phyloP scores from a whole-genome alignment of 1,140 invertebrate genomes.

The Harpegnathos saltator region DNA sequence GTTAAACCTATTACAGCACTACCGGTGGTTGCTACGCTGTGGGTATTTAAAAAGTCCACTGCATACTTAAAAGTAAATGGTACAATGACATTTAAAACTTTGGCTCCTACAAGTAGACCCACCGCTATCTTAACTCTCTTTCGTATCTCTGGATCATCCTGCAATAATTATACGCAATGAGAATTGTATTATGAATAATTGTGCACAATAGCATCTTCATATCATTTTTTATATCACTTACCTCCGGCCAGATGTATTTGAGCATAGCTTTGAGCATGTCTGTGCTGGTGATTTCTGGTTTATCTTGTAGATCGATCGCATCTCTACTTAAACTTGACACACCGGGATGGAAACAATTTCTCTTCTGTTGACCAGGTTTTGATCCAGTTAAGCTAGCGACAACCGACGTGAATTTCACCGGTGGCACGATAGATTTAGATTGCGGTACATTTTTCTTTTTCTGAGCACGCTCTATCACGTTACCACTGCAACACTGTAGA shows the following conservation, averaged over 20 bases:
- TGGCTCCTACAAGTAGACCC: constrained; percentile 92
- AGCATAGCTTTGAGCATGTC: constrained; percentile 96
- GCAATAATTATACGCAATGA: constrained; percentile 62
- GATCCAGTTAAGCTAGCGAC: constrained; percentile 81
- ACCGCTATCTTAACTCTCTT: constrained; percentile 95
- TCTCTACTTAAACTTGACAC: constrained; percentile 90
- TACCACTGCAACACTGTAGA: constrained; percentile 82
- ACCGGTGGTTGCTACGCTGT: constrained; percentile 82
- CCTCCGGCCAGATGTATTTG: constrained; percentile 98
- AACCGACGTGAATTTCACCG: constrained; percentile 76
- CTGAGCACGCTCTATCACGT: constrained; percentile 82
- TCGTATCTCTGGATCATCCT: constrained; percentile 93
- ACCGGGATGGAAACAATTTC: constrained; percentile 97
- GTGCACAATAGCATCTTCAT: background rate
- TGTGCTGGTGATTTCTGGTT: constrained; percentile 88
- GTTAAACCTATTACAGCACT: constrained; percentile 88
- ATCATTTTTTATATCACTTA: constrained; percentile 78
- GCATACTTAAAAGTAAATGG: constrained; percentile 99
- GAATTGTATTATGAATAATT: constrained; percentile 61
- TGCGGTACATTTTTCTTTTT: constrained; percentile 82
- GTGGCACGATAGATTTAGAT: constrained; percentile 80
- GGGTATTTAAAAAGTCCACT: constrained; percentile 95
- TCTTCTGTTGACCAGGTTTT: constrained; percentile 88
- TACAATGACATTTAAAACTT: constrained; percentile 96
- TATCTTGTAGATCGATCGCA: constrained; percentile 87